A percentile compares a stretch with the other conserved stretches of the same genome.
Conservation (phyloP, 2,113 vertebrate species). For the Marcusenius ussheri region DNA sequence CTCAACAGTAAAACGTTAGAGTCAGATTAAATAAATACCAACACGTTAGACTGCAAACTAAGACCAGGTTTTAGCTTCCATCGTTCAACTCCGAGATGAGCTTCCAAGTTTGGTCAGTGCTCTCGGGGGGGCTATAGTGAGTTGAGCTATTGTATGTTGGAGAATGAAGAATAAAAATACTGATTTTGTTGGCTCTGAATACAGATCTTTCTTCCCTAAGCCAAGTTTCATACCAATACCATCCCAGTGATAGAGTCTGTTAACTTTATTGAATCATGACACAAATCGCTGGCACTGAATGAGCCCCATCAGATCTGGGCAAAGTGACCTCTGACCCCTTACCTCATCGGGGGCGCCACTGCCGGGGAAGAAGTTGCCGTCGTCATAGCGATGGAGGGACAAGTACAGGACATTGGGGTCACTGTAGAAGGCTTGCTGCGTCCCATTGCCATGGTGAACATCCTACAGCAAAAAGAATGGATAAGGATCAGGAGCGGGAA, state of each 20-base stretch:
- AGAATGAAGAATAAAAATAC: neutral
- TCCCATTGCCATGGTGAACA: conserved; percentile 73
- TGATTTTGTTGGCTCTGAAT: neutral
- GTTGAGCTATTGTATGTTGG: neutral
- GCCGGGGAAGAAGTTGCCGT: conserved; percentile 97
- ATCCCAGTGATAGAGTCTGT: neutral
- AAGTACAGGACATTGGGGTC: conserved; percentile 87
- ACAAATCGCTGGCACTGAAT: neutral
- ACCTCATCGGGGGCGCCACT: conserved; percentile 95
- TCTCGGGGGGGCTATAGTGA: neutral
- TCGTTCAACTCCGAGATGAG: neutral
- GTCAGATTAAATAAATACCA: neutral
- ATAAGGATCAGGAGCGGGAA: neutral
- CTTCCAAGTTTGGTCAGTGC: neutral
- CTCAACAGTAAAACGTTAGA: neutral
- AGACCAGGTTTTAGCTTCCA: neutral
- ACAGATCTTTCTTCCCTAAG: neutral
- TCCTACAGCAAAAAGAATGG: conserved; percentile 47
- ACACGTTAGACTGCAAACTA: neutral
- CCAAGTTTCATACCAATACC: neutral
- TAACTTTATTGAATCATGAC: neutral
- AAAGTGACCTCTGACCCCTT: neutral
- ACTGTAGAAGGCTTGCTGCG: conserved; percentile 87
- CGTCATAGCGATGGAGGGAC: conserved; percentile 93
- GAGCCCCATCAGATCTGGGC: neutral